Evolutionary conservation across 2,888 invertebrate species (phyloP).

Genomic region (Stenichneumon culpator): DNA sequence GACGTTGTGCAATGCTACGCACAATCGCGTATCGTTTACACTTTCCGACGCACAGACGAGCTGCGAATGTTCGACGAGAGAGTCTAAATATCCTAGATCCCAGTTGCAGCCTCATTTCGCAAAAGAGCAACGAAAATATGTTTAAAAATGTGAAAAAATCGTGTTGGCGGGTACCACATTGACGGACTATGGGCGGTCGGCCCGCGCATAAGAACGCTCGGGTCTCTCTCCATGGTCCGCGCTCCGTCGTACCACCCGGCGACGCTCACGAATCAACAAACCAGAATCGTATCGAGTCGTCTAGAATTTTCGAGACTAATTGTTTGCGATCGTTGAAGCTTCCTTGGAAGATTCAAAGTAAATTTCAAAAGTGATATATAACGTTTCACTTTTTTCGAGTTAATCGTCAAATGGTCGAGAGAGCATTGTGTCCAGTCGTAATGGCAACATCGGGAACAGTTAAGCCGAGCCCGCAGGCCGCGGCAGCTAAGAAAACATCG

Average conservation of each 20-base stretch:
- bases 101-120: neutral
- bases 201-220: constrained; percentile 62
- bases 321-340: neutral
- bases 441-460: constrained; percentile 48
- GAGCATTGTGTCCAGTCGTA: constrained; percentile 6
- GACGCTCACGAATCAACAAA: neutral
- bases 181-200: constrained; percentile 53
- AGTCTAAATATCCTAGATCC: constrained; percentile 43
- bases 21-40: constrained; percentile 22
- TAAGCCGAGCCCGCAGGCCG: constrained; percentile 14
- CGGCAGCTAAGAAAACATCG: constrained; percentile 39
- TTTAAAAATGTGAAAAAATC: constrained; percentile 43
- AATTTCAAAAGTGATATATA: neutral
- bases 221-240: constrained; percentile 79
- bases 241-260: constrained; percentile 67
- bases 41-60: neutral
- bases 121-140: neutral
- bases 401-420: constrained; percentile 55
- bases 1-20: constrained; percentile 34
- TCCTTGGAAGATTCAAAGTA: neutral
- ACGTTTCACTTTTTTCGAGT: neutral
- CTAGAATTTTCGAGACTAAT: neutral
- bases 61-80: neutral
- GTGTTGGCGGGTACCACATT: constrained; percentile 62
- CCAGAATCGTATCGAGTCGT: constrained; percentile 26